phyloP scores from a whole-genome alignment of 2,113 vertebrate species.

The Diadophis punctatus region DNA sequence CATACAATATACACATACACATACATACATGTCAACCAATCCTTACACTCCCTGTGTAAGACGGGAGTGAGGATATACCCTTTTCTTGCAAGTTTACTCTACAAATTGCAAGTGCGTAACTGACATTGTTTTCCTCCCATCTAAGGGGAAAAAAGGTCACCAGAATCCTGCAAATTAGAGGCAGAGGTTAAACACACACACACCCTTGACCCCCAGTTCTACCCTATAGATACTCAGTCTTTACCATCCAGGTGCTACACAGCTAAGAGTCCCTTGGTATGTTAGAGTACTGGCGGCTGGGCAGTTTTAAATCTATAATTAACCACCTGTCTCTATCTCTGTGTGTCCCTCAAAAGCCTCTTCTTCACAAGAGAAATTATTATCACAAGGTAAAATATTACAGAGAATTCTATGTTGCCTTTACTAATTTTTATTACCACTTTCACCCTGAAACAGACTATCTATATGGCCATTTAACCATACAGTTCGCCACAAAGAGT shows the following conservation, averaged over 20 bases:
- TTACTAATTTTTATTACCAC: constrained; percentile 13
- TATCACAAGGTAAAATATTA: not conserved
- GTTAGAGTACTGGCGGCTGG: not conserved
- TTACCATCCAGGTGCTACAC: not conserved
- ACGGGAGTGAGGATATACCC: not conserved
- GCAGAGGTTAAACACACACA: not conserved
- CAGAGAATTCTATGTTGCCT: not conserved
- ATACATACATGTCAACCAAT: not conserved
- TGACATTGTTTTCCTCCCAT: not conserved
- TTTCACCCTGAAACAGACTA: not conserved
- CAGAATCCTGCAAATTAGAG: not conserved
- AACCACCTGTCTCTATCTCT: not conserved
- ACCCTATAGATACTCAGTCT: not conserved
- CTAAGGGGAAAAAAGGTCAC: not conserved
- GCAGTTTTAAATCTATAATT: not conserved
- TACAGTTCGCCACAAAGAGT: not conserved
- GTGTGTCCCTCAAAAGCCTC: not conserved
- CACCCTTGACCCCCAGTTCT: not conserved
- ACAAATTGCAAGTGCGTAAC: not conserved
- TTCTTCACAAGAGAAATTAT: not conserved
- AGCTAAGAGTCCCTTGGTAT: not conserved
- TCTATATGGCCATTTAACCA: not conserved
- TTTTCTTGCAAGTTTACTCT: no score
- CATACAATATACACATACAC: not conserved
- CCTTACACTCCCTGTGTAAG: not conserved